Evolutionary conservation across 2,113 vertebrate species (phyloP).

Genomic region (Crotophaga sulcirostris): DNA sequence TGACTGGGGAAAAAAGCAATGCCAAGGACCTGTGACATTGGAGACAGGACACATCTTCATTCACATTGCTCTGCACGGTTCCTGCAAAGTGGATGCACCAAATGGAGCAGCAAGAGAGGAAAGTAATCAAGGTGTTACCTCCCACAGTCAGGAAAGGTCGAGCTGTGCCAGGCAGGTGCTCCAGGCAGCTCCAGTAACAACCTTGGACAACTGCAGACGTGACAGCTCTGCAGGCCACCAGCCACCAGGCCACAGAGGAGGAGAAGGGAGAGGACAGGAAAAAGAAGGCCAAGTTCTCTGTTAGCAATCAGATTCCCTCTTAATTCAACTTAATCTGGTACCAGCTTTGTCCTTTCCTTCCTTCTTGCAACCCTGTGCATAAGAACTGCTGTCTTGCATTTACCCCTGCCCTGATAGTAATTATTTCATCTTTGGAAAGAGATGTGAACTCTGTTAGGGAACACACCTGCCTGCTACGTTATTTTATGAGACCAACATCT

Average conservation of each 20-base stretch:
- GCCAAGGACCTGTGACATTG: rapidly evolving
- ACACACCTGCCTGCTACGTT: neutral
- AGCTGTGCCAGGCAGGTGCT: neutral
- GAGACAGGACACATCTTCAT: neutral
- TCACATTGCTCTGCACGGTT: neutral
- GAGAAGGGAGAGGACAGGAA: neutral
- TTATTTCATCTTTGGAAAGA: neutral
- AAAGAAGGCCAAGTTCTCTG: neutral
- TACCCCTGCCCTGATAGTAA: rapidly evolving
- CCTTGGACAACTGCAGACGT: rapidly evolving
- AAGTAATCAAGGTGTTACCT: neutral
- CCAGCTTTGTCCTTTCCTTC: neutral
- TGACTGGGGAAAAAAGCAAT: neutral
- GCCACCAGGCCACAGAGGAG: neutral
- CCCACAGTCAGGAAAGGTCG: neutral
- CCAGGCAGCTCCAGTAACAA: neutral
- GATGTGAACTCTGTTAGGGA: neutral
- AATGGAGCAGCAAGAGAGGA: neutral
- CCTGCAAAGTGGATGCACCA: neutral
- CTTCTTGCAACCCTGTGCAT: neutral
- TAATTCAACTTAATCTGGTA: neutral
- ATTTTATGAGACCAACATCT: neutral
- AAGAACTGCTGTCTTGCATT: neutral
- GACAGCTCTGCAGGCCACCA: neutral
- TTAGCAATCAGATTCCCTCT: neutral